These are phyloP conservation scores for Steinernema feltiae DNA, from an alignment of 1,140 invertebrate species.

Conservation along the genomic window DNA sequence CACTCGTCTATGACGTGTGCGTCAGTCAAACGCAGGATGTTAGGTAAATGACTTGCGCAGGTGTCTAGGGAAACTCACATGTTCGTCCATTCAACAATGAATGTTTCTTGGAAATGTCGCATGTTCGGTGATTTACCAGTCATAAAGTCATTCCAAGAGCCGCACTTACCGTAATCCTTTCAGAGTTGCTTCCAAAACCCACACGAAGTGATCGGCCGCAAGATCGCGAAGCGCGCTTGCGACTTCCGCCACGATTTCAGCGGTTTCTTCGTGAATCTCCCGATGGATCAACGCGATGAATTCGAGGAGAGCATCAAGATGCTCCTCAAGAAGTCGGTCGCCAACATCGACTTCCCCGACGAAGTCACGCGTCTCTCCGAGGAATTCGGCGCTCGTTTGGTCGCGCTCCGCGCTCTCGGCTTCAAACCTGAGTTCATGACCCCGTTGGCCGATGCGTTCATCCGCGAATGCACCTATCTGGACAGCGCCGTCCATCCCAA, in stretches of 20 bases:
- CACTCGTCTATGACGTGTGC: too few species aligned
- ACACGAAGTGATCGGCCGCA: constrained; percentile 45
- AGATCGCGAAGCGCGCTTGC: constrained; percentile 51
- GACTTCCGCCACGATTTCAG: constrained; percentile 46
- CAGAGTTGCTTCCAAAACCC: constrained; percentile 56
- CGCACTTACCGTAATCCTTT: not conserved
- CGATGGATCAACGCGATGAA: constrained; percentile 44
- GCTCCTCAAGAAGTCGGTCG: constrained; percentile 49
- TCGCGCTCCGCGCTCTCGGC: constrained; percentile 37
- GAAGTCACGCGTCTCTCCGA: constrained; percentile 42
- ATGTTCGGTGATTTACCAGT: too few species aligned
- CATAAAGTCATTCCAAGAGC: too few species aligned
- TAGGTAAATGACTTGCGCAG: too few species aligned
- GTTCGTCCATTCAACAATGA: too few species aligned
- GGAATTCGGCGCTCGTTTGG: constrained; percentile 46
- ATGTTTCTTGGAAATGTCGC: too few species aligned
- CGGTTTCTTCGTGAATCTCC: constrained; percentile 41
- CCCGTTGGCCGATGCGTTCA: constrained; percentile 49
- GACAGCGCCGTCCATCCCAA: constrained; percentile 54
- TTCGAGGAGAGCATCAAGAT: constrained; percentile 49
- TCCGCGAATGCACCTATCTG: constrained; percentile 41
- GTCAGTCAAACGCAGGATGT: too few species aligned
- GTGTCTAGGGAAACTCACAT: too few species aligned
- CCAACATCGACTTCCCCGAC: constrained; percentile 51
- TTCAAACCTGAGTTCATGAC: constrained; percentile 57